phyloP scores from a whole-genome alignment of 2,888 invertebrate species.

The Eupithecia tripunctaria region DNA sequence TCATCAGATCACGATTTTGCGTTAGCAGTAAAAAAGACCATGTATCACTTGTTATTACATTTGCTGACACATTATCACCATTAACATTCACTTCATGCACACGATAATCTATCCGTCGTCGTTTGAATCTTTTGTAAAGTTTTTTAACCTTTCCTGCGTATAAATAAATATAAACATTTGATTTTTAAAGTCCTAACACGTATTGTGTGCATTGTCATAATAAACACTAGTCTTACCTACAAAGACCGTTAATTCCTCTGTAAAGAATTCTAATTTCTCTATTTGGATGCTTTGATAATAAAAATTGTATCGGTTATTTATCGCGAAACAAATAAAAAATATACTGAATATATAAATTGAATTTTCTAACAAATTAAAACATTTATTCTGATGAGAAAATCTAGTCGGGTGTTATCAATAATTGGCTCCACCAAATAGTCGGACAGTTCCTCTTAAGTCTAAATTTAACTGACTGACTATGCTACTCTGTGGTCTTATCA shows the following conservation, averaged over 20 bases:
- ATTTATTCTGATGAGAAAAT: background rate
- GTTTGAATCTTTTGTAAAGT: conserved; percentile 33
- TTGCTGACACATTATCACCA: conserved; percentile 10
- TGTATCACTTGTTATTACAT: conserved; percentile 5
- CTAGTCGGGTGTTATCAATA: background rate
- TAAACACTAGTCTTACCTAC: conserved; percentile 36
- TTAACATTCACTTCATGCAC: conserved; percentile 32
- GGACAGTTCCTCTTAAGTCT: background rate
- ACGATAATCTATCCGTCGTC: conserved; percentile 15
- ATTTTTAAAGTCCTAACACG: conserved; percentile 38
- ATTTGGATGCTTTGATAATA: background rate
- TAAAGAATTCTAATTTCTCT: background rate
- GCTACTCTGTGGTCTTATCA: background rate
- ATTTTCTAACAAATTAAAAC: background rate
- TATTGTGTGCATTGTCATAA: conserved; percentile 22
- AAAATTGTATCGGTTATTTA: background rate
- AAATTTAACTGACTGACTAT: background rate
- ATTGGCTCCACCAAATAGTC: background rate
- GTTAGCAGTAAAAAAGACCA: background rate
- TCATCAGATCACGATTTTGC: background rate
- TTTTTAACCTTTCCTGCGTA: conserved; percentile 41
- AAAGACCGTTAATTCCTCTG: conserved; percentile 36
- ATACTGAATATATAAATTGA: background rate
- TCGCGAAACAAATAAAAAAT: background rate
- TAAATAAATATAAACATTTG: conserved; percentile 28